Percentiles rank a stretch among this genome's conserved stretches.
phyloP scores from a whole-genome alignment of 2,888 invertebrate genomes.

The Neoaliturus tenellus region DNA sequence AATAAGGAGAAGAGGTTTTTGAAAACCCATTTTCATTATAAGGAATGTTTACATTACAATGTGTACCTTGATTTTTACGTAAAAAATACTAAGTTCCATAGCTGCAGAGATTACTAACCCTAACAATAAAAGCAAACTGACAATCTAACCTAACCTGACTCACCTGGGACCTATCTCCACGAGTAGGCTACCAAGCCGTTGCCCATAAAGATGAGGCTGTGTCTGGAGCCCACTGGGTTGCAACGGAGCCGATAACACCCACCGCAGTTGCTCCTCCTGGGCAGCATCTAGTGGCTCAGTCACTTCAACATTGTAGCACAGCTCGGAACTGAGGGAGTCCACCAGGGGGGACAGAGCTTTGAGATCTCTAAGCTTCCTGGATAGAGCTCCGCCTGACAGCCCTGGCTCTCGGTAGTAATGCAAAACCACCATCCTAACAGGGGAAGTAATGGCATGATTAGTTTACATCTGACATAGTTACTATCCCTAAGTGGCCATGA shows the following conservation, averaged over 20 bases:
- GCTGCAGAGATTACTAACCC: too few relatives aligned
- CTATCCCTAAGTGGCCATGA: too few relatives aligned
- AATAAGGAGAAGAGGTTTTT: too few relatives aligned
- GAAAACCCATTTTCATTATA: too few relatives aligned
- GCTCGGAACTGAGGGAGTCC: slow-evolving; percentile 80
- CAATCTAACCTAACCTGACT: too few relatives aligned
- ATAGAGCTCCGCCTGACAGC: slow-evolving; percentile 66
- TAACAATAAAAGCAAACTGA: too few relatives aligned
- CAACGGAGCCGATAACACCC: slow-evolving; percentile 87
- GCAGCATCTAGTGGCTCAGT: slow-evolving; percentile 75
- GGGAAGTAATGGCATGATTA: too few relatives aligned
- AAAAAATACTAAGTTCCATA: too few relatives aligned
- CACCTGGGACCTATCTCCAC: slow-evolving; percentile 95
- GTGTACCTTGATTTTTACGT: too few relatives aligned
- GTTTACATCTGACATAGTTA: too few relatives aligned
- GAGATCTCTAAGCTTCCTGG: slow-evolving; percentile 67
- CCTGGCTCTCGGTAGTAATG: slow-evolving; percentile 69
- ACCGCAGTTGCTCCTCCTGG: slow-evolving; percentile 81
- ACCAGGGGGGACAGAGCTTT: slow-evolving; percentile 70
- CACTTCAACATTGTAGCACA: slow-evolving; percentile 88
- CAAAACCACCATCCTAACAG: slow-evolving; percentile 59
- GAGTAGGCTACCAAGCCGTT: slow-evolving; percentile 73
- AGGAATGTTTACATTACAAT: background rate
- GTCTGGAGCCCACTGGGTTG: slow-evolving; percentile 77
- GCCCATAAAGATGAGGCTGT: slow-evolving; percentile 73